These are phyloP conservation scores for Amphiprion percula DNA, from an alignment of 2,113 vertebrate genomes.

Conservation along the genomic window DNA sequence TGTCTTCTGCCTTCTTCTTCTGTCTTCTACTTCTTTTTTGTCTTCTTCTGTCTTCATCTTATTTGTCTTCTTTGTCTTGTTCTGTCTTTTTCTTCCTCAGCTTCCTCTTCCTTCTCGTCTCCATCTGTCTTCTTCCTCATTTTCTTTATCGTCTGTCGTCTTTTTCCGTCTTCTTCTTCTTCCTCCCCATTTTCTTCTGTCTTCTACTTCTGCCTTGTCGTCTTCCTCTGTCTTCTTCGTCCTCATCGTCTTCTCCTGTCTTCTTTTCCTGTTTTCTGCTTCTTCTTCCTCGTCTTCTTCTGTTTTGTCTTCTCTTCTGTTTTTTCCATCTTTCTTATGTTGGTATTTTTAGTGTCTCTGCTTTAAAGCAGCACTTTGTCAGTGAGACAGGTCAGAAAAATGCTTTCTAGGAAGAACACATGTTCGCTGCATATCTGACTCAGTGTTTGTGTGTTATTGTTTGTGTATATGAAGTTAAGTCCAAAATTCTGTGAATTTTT, in stretches of 20 bases:
- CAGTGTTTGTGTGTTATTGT: background rate
- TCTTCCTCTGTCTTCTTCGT: background rate
- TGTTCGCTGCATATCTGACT: background rate
- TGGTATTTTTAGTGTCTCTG: constrained; percentile 77
- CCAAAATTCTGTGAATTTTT: no score
- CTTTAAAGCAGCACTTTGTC: constrained; percentile 37
- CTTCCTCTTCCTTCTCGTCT: background rate
- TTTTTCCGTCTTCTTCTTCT: background rate
- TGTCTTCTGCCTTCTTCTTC: no score
- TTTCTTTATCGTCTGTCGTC: background rate
- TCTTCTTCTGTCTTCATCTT: no score
- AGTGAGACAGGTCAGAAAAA: constrained; percentile 42
- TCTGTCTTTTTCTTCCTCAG: no score
- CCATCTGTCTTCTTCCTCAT: background rate
- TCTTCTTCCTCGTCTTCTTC: background rate
- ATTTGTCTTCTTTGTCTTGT: no score
- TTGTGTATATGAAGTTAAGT: background rate
- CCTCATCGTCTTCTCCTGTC: no score
- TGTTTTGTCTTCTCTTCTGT: no score
- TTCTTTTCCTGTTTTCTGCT: background rate
- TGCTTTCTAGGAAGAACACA: constrained; percentile 21
- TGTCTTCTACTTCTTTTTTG: no score
- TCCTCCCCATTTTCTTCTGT: constrained; percentile 14
- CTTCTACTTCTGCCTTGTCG: background rate
- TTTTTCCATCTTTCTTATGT: background rate